These are phyloP conservation scores for Rhabditoides inermis DNA, from an alignment of 2,888 invertebrate genomes.

Conservation along the genomic window DNA sequence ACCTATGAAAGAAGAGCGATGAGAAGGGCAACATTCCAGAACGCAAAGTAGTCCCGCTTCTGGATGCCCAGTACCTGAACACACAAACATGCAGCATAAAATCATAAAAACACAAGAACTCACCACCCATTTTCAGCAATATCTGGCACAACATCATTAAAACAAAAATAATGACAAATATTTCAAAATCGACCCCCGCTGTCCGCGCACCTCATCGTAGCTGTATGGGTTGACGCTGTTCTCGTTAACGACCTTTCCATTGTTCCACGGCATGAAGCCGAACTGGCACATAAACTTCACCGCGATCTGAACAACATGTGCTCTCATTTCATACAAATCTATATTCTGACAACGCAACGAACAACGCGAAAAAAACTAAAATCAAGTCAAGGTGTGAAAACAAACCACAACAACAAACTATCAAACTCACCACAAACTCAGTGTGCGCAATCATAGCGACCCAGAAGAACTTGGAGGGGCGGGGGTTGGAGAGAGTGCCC, in stretches of 20 bases:
- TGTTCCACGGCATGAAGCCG: constrained; percentile 81
- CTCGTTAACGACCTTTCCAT: constrained; percentile 15
- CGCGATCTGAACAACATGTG: constrained; percentile 79
- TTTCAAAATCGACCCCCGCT: background rate
- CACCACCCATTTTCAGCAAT: too few species aligned
- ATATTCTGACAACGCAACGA: too few species aligned
- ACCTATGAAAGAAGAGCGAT: constrained; percentile 91
- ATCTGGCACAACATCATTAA: too few species aligned
- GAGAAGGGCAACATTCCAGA: constrained; percentile 78
- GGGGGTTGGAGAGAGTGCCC: constrained; percentile 89
- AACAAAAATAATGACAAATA: background rate
- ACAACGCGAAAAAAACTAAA: too few species aligned
- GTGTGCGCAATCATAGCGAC: constrained; percentile 94
- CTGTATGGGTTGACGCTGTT: constrained; percentile 8
- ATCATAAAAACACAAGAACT: too few species aligned
- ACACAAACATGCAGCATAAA: constrained; percentile 58
- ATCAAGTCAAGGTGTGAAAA: background rate
- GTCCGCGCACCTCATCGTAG: too few species aligned
- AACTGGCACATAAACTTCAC: constrained; percentile 96
- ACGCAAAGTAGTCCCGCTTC: constrained; percentile 73
- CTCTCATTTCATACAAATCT: too few species aligned
- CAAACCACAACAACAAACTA: background rate
- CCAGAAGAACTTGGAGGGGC: constrained; percentile 97
- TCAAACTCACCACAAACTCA: constrained; percentile 64
- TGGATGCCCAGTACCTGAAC: constrained; percentile 87